Evolutionary conservation across 2,797 vertebrate genomes (phyloP).

Genomic region (Spea hammondii): DNA sequence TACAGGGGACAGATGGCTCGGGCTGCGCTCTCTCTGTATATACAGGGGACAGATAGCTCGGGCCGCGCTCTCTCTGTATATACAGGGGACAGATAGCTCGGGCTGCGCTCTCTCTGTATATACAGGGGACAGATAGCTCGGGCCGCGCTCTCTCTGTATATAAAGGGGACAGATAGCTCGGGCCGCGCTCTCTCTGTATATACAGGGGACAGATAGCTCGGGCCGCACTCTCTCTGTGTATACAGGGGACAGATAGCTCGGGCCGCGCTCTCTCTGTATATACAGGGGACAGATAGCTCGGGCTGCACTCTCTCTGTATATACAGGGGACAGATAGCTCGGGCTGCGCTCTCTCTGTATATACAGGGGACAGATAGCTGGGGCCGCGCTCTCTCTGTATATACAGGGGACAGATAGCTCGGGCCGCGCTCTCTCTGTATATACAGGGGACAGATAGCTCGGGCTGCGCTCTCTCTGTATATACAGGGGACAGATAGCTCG

Average conservation of each 20-base stretch:
- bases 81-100: too few relatives aligned
- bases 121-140: constrained; percentile 1
- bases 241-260: too few relatives aligned
- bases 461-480: too few relatives aligned
- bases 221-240: too few relatives aligned
- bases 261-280: not conserved
- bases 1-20: too few relatives aligned
- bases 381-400: not conserved
- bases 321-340: not conserved
- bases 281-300: constrained; percentile 7
- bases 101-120: not conserved
- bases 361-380: not conserved
- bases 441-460: not conserved
- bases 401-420: constrained; percentile 5
- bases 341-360: not conserved
- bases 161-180: constrained; percentile 4
- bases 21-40: not conserved
- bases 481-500: too few relatives aligned
- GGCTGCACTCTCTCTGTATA: too few relatives aligned
- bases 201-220: not conserved
- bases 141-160: constrained; percentile 1
- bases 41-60: constrained; percentile 9
- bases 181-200: not conserved
- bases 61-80: too few relatives aligned
- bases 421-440: not conserved